A percentile compares a stretch with the other conserved stretches of the same genome.
Conservation (phyloP, 2,888 invertebrate genomes). For the Archips crataeganus region DNA sequence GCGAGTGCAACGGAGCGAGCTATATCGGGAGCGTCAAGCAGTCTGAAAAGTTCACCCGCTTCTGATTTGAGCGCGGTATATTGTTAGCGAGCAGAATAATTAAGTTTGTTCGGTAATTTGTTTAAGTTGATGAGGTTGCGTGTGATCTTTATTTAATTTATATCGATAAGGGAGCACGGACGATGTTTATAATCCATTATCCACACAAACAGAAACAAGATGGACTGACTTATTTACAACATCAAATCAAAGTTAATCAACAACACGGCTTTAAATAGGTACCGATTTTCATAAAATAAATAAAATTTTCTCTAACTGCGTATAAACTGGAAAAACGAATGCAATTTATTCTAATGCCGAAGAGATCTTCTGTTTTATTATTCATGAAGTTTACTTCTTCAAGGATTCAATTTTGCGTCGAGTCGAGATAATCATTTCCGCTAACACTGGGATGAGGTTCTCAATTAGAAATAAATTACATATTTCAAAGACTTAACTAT, state of each 20-base stretch:
- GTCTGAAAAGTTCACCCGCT: constrained; percentile 72
- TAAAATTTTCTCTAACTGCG: neutral
- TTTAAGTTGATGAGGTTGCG: constrained; percentile 29
- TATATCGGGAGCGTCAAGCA: constrained; percentile 83
- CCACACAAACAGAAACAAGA: neutral
- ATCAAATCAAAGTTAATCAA: too few species aligned
- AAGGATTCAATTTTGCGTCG: constrained; percentile 37
- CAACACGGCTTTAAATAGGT: too few species aligned
- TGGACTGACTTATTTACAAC: neutral
- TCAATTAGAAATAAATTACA: constrained; percentile 19
- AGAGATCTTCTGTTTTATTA: constrained; percentile 36
- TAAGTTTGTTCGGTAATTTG: constrained; percentile 36
- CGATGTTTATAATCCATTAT: neutral
- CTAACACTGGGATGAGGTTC: constrained; percentile 13
- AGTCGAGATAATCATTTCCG: constrained; percentile 31
- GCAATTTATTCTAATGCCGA: constrained; percentile 29
- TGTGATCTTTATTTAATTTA: constrained; percentile 32
- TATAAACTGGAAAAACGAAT: constrained; percentile 8
- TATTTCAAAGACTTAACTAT: neutral
- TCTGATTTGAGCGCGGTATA: constrained; percentile 52
- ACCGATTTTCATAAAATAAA: neutral
- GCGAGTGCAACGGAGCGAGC: constrained; percentile 63
- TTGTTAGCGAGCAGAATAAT: constrained; percentile 49
- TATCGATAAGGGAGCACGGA: neutral
- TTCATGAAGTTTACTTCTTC: constrained; percentile 39